Evolutionary conservation across 1,140 invertebrate genomes (phyloP).

Genomic region (Cydia splendana): DNA sequence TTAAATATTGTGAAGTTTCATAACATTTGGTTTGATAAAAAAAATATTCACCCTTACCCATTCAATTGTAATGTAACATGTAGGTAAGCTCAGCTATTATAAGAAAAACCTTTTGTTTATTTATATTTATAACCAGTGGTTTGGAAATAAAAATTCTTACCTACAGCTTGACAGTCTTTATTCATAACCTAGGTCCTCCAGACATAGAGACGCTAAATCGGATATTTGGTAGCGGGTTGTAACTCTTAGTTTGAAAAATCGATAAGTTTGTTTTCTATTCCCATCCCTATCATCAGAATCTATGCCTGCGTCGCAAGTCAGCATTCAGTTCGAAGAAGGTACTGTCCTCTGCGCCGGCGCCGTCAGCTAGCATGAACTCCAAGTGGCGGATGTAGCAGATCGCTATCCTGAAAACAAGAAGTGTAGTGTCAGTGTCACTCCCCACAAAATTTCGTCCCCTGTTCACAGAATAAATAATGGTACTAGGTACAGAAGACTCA

Average conservation of each 20-base stretch:
- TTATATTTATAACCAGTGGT: neutral
- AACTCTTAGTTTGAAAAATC: no score
- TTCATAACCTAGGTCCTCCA: neutral
- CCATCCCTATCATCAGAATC: neutral
- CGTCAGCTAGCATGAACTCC: constrained; percentile 82
- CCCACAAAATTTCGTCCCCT: no score
- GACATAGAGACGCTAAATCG: no score
- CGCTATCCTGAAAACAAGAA: constrained; percentile 82
- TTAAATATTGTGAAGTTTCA: no score
- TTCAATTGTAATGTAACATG: neutral
- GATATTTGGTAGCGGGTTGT: no score
- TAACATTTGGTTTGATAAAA: no score
- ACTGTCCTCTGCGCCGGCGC: constrained; percentile 55
- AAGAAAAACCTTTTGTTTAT: neutral
- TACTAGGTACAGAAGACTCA: no score
- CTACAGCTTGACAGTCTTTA: neutral
- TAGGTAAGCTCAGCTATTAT: neutral
- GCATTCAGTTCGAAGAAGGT: constrained; percentile 56
- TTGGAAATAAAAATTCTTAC: constrained; percentile 13
- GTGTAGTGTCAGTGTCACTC: no score
- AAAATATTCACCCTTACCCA: no score
- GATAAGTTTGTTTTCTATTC: no score
- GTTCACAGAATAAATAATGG: no score
- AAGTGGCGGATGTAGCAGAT: constrained; percentile 90
- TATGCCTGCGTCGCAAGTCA: constrained; percentile 51